Evolutionary conservation across 1,140 invertebrate species (phyloP).

Genomic region (Zaprionus africanus): DNA sequence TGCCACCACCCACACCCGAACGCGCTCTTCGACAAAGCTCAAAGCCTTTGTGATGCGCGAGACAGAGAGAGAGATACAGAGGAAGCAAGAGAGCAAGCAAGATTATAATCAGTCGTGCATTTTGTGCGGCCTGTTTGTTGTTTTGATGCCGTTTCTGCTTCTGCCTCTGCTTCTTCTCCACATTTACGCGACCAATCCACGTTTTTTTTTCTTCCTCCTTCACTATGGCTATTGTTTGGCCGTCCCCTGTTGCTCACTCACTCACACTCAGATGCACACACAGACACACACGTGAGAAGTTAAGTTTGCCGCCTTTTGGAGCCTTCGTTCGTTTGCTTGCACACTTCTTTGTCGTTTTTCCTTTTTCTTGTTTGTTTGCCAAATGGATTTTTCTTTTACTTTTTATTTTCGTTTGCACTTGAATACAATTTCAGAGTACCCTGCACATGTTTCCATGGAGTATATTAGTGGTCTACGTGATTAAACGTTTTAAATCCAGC

Average conservation of each 20-base stretch:
- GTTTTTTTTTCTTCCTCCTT: constrained; percentile 36
- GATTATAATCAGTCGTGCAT: constrained; percentile 66
- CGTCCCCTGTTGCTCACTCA: constrained; percentile 44
- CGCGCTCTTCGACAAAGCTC: constrained; percentile 9
- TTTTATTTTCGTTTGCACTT: constrained; percentile 47
- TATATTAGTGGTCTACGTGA: constrained; percentile 3
- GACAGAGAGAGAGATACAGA: not conserved
- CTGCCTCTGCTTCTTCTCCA: constrained; percentile 40
- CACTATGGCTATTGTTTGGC: constrained; percentile 45
- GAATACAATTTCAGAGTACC: constrained; percentile 37
- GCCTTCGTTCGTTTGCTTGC: constrained; percentile 30
- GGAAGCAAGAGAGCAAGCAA: constrained; percentile 3
- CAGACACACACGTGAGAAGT: constrained; percentile 22
- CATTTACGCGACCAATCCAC: constrained; percentile 55
- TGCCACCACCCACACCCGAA: constrained; percentile 56
- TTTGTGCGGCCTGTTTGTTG: constrained; percentile 53
- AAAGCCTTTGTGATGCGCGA: not conserved
- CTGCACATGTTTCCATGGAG: constrained; percentile 21
- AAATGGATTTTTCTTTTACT: constrained; percentile 61
- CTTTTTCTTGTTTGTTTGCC: constrained; percentile 62
- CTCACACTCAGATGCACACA: constrained; percentile 3
- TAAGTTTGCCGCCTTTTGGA: constrained; percentile 65
- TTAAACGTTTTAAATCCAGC: not conserved
- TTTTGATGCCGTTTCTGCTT: constrained; percentile 48
- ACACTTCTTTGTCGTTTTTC: constrained; percentile 19